Conservation (phyloP, 2,113 vertebrate species). For the Istiophorus platypterus region DNA sequence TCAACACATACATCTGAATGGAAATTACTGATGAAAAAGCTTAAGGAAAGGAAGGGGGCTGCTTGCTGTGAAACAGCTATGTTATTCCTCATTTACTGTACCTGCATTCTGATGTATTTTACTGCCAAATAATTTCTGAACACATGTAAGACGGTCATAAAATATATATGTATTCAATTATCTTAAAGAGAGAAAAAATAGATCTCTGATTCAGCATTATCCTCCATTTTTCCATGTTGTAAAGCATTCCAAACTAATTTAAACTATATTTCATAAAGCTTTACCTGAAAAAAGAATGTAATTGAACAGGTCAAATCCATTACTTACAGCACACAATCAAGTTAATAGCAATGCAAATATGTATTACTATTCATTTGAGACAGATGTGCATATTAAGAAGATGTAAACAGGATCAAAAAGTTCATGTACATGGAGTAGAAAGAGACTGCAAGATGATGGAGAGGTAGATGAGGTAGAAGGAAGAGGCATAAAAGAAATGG, state of each 20-base stretch:
- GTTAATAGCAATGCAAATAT: not conserved
- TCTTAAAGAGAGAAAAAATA: not conserved
- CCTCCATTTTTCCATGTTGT: not conserved
- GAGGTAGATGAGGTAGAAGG: slow-evolving; percentile 17
- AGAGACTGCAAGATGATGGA: not conserved
- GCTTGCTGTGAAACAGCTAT: not conserved
- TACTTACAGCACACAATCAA: slow-evolving; percentile 9
- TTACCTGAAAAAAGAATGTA: not conserved
- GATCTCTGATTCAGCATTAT: not conserved
- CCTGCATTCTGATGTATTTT: not conserved
- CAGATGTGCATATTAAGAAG: too few relatives aligned
- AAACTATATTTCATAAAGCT: not conserved
- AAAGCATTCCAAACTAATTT: not conserved
- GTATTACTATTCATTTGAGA: too few relatives aligned
- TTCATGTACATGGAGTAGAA: not conserved
- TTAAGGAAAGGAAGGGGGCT: not conserved
- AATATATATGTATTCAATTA: not conserved
- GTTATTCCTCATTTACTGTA: not conserved
- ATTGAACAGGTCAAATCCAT: not conserved
- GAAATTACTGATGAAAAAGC: slow-evolving; percentile 15
- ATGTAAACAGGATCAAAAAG: not conserved
- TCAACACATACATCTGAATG: slow-evolving; percentile 51
- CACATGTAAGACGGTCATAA: not conserved
- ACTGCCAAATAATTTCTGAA: slow-evolving; percentile 1
- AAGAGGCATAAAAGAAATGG: slow-evolving; percentile 25